A percentile compares a stretch with the other conserved stretches of the same genome.
Evolutionary conservation across 2,797 vertebrate species (phyloP).

Genomic region (Strix occidentalis): DNA sequence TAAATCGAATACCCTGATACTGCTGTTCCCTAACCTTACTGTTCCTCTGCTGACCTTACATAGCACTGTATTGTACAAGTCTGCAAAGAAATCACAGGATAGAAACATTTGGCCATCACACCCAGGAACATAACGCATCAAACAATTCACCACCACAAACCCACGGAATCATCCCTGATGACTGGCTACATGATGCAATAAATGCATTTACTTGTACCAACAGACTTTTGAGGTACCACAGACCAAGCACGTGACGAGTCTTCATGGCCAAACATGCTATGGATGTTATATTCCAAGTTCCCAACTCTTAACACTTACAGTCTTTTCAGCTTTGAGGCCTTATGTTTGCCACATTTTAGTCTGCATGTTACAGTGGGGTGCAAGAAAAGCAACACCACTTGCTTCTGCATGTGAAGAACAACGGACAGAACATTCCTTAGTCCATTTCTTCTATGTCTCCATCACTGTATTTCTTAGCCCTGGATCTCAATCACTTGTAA

Average conservation of each 20-base stretch:
- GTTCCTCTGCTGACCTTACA: background rate
- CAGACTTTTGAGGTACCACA: background rate
- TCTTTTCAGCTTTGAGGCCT: background rate
- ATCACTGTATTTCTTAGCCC: rapidly evolving
- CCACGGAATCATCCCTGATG: too few relatives aligned
- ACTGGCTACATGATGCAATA: background rate
- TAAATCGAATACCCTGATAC: background rate
- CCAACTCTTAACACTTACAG: background rate
- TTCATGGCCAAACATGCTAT: rapidly evolving
- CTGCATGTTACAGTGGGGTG: background rate
- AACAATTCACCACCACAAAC: background rate
- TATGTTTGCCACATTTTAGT: background rate
- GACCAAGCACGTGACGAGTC: background rate
- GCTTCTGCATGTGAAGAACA: background rate
- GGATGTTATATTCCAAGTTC: background rate
- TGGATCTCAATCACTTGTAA: background rate
- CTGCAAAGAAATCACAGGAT: background rate
- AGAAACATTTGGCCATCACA: too few relatives aligned
- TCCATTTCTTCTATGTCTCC: background rate
- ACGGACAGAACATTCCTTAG: background rate
- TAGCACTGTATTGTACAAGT: background rate
- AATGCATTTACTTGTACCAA: background rate
- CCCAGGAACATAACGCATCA: background rate
- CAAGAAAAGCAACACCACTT: background rate
- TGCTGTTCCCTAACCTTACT: background rate